phyloP scores from a whole-genome alignment of 2,888 invertebrate species.

The Caenorhabditis macrosperma region DNA sequence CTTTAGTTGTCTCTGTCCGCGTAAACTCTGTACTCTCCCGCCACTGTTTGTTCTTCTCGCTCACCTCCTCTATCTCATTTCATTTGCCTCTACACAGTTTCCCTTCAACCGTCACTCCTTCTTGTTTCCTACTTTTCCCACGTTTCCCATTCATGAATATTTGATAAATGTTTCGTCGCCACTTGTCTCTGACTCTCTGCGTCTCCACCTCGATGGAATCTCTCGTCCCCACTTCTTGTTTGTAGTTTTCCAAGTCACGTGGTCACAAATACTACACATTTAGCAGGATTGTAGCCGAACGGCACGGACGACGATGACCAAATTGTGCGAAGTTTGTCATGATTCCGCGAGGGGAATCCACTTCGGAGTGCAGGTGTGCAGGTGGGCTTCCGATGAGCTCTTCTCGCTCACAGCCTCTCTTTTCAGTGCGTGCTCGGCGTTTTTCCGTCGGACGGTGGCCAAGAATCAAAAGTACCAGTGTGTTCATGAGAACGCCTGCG shows the following conservation, averaged over 20 bases:
- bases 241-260: neutral
- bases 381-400: neutral
- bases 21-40: no score
- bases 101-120: no score
- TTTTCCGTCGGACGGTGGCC: conserved; percentile 5
- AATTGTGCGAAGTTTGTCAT: conserved; percentile 26
- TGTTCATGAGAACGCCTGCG: neutral
- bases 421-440: conserved; percentile 8
- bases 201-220: no score
- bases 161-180: neutral
- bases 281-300: neutral
- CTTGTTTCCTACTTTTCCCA: neutral
- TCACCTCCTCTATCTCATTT: no score
- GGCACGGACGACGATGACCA: conserved; percentile 3
- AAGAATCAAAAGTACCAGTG: conserved; percentile 11
- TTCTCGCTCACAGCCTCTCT: no score
- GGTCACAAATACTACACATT: neutral
- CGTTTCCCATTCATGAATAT: no score
- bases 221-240: no score
- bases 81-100: no score
- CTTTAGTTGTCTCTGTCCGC: no score
- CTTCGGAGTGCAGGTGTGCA: conserved; percentile 3
- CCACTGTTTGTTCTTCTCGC: no score
- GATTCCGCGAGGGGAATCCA: conserved; percentile 7
- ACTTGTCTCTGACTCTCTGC: neutral